Percentiles rank a stretch among this genome's conserved stretches.
phyloP scores from a whole-genome alignment of 2,888 invertebrate species.

The Lochmaea crataegi region DNA sequence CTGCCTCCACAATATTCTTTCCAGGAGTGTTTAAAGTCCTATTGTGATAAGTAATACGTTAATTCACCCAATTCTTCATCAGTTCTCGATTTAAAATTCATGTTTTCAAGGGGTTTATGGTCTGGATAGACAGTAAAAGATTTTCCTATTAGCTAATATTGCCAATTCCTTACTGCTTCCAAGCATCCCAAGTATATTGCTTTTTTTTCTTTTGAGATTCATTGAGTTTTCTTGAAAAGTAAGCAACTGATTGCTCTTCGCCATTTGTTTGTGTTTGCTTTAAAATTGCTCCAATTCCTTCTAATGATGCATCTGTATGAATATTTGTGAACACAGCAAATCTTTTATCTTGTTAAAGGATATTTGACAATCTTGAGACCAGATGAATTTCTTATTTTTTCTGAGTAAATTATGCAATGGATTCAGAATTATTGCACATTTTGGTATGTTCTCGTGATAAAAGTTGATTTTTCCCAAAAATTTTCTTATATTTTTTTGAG shows the following conservation, averaged over 20 bases:
- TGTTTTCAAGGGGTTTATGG: slow-evolving; percentile 32
- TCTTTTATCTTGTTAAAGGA: not conserved
- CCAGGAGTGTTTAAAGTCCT: too few relatives aligned
- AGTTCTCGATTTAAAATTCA: slow-evolving; percentile 44
- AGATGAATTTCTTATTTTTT: not conserved
- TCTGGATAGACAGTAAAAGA: slow-evolving; percentile 24
- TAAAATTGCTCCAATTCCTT: slow-evolving; percentile 18
- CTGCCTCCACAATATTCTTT: too few relatives aligned
- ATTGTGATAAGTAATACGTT: not conserved
- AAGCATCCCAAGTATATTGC: slow-evolving; percentile 25
- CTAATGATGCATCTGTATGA: slow-evolving; percentile 15
- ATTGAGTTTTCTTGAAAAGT: slow-evolving; percentile 23
- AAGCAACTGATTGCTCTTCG: slow-evolving; percentile 16
- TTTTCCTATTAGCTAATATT: not conserved
- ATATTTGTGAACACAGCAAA: not conserved
- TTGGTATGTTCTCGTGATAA: not conserved
- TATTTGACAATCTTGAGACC: not conserved
- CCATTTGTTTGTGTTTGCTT: slow-evolving; percentile 20
- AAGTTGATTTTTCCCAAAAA: slow-evolving; percentile 14
- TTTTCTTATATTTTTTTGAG: not conserved
- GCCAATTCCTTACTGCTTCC: slow-evolving; percentile 15
- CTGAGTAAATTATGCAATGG: not conserved
- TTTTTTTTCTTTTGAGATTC: slow-evolving; percentile 19
- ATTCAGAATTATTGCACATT: not conserved
- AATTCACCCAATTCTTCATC: slow-evolving; percentile 47